Percentiles rank a stretch among this genome's conserved stretches.
phyloP scores from a whole-genome alignment of 1,140 invertebrate genomes.

The Melitaea cinxia region DNA sequence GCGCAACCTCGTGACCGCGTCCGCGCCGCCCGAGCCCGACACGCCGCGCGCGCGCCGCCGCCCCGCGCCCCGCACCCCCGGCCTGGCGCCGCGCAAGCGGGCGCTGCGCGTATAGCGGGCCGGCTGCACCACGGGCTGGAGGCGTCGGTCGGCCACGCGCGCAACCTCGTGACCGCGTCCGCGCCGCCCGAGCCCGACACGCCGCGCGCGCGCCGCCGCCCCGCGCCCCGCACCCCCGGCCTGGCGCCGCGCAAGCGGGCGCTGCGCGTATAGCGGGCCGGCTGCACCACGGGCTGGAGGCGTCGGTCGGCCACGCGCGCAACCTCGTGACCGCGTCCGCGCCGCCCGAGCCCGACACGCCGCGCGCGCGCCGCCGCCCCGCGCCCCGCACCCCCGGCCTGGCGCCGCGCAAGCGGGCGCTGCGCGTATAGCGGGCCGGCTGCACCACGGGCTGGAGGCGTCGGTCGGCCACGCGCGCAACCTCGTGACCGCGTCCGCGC shows the following conservation, averaged over 20 bases:
- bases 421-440: constrained; percentile 39
- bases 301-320: constrained; percentile 63
- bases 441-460: constrained; percentile 29
- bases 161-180: constrained; percentile 68
- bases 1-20: constrained; percentile 68
- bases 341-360: constrained; percentile 66
- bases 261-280: constrained; percentile 41
- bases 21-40: constrained; percentile 64
- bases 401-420: constrained; percentile 46
- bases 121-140: constrained; percentile 17
- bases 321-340: constrained; percentile 68
- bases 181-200: constrained; percentile 68
- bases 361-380: constrained; percentile 48
- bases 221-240: constrained; percentile 12
- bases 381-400: constrained; percentile 3
- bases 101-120: constrained; percentile 43
- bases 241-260: constrained; percentile 42
- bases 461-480: constrained; percentile 69
- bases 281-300: constrained; percentile 25
- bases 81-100: constrained; percentile 41
- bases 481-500: constrained; percentile 63
- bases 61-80: constrained; percentile 10
- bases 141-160: constrained; percentile 60
- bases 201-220: constrained; percentile 51
- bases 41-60: constrained; percentile 57